Evolutionary conservation across 1,140 invertebrate genomes (phyloP).

Genomic region (Drosophila seguyi): DNA sequence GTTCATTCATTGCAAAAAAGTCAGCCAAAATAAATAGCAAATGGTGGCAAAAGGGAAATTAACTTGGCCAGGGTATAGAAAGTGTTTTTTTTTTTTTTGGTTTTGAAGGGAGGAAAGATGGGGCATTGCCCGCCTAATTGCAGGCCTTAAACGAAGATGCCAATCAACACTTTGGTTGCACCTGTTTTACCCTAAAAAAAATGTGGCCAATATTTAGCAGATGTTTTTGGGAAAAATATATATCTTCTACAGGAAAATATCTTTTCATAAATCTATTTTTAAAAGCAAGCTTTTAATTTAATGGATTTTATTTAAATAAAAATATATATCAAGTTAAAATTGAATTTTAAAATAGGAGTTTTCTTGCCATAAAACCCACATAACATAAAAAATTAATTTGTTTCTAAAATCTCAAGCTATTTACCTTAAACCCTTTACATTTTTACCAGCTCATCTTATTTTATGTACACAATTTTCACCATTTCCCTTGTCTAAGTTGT

Average conservation of each 20-base stretch:
- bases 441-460: constrained; percentile 9
- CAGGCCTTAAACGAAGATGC: constrained; percentile 63
- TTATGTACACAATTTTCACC: constrained; percentile 23
- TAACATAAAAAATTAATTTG: constrained; percentile 1
- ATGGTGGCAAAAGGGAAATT: constrained; percentile 15
- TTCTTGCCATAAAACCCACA: neutral
- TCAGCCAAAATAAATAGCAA: constrained; percentile 23
- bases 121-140: constrained; percentile 78
- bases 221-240: neutral
- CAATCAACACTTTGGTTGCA: constrained; percentile 63
- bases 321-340: neutral
- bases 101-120: constrained; percentile 9
- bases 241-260: neutral
- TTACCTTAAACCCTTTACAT: neutral
- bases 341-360: neutral
- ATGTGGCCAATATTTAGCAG: neutral
- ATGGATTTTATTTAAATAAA: neutral
- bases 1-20: constrained; percentile 66
- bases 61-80: constrained; percentile 4
- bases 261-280: neutral
- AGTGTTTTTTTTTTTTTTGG: constrained; percentile 3
- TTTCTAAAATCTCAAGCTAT: neutral
- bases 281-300: neutral
- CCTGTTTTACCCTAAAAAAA: constrained; percentile 10
- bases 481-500: constrained; percentile 36